Evolutionary conservation across 2,888 invertebrate genomes (phyloP).

Genomic region (Drosophila heteroneura): DNA sequence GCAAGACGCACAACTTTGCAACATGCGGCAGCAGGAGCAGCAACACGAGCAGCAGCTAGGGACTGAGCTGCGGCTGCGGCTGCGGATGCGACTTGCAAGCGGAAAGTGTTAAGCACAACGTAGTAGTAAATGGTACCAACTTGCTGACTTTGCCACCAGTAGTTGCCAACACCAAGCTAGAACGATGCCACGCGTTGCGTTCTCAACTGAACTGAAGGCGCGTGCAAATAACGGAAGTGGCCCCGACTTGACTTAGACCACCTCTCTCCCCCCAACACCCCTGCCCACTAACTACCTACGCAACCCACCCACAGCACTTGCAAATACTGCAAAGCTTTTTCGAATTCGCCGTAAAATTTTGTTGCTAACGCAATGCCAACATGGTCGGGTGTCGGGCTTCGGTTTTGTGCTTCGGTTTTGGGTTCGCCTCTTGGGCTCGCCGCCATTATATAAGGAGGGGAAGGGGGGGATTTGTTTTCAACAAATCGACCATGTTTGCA

Average conservation of each 20-base stretch:
- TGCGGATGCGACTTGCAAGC: conserved; percentile 56
- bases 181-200: background rate
- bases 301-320: conserved; percentile 2
- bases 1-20: conserved; percentile 74
- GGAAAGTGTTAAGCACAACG: conserved; percentile 77
- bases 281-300: background rate
- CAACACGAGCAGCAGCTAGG: background rate
- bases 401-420: conserved; percentile 14
- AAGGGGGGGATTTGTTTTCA: conserved; percentile 50
- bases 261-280: too few species aligned
- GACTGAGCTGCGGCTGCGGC: background rate
- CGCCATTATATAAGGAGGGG: conserved; percentile 10
- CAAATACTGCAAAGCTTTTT: conserved; percentile 33
- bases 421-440: background rate
- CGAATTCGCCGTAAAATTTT: conserved; percentile 67
- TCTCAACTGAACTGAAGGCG: conserved; percentile 34
- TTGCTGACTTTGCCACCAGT: conserved; percentile 40
- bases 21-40: conserved; percentile 47
- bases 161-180: conserved; percentile 3
- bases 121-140: conserved; percentile 68
- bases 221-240: conserved; percentile 48
- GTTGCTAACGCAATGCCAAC: conserved; percentile 37
- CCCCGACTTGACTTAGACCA: conserved; percentile 46
- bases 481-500: conserved; percentile 64
- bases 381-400: conserved; percentile 27